Conservation (phyloP, 2,797 vertebrate species). For the Enteromius treurensis region DNA sequence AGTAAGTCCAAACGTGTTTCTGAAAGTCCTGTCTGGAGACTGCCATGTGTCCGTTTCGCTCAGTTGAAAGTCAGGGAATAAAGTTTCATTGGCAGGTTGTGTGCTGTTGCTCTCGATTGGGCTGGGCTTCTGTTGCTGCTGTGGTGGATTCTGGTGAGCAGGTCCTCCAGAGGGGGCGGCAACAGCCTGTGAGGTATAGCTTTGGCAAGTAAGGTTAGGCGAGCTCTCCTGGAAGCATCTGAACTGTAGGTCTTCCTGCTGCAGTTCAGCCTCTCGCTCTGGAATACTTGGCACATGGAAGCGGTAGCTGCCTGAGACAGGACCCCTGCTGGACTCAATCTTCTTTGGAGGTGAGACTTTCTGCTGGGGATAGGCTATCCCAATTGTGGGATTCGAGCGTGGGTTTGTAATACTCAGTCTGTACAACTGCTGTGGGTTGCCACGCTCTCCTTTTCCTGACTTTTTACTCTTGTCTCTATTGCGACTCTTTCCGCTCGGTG, state of each 20-base stretch:
- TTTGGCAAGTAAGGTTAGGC: slow-evolving; percentile 83
- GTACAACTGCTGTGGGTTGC: slow-evolving; percentile 88
- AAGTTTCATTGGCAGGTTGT: slow-evolving; percentile 80
- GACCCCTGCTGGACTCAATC: slow-evolving; percentile 74
- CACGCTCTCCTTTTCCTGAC: slow-evolving; percentile 80
- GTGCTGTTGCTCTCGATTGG: slow-evolving; percentile 77
- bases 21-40: slow-evolving; percentile 85
- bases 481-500: slow-evolving; percentile 81
- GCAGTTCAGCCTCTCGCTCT: slow-evolving; percentile 82
- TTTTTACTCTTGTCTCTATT: slow-evolving; percentile 81
- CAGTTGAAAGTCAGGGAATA: slow-evolving; percentile 85
- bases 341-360: slow-evolving; percentile 87
- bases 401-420: slow-evolving; percentile 84
- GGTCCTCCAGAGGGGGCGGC: slow-evolving; percentile 72
- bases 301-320: slow-evolving; percentile 79
- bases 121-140: slow-evolving; percentile 70
- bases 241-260: slow-evolving; percentile 83
- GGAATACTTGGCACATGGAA: slow-evolving; percentile 85
- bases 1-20: slow-evolving; percentile 83
- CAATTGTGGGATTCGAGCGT: slow-evolving; percentile 85
- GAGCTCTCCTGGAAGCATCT: slow-evolving; percentile 84
- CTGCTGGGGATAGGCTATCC: slow-evolving; percentile 88
- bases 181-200: slow-evolving; percentile 90
- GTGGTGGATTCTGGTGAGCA: slow-evolving; percentile 70
- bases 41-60: slow-evolving; percentile 82